Evolutionary conservation across 1,140 invertebrate species (phyloP).

Genomic region (Cylas formicarius): DNA sequence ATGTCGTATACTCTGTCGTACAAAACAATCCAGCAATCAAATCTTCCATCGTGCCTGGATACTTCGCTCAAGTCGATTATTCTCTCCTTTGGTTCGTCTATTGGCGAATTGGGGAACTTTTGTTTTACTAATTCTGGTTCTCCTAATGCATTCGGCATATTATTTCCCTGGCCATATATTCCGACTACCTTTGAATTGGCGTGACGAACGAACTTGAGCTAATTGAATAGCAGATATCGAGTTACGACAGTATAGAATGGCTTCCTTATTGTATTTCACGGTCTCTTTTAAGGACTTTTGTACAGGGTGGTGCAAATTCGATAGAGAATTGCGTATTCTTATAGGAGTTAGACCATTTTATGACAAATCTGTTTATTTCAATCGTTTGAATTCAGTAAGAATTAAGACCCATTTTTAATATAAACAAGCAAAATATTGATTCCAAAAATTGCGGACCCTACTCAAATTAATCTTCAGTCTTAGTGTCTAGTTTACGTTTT

Average conservation of each 20-base stretch:
- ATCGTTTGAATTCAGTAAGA: too few relatives aligned
- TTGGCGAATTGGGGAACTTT: not conserved
- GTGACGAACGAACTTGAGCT: slow-evolving; percentile 13
- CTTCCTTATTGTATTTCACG: slow-evolving; percentile 15
- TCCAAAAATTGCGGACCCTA: too few relatives aligned
- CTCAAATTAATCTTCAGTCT: too few relatives aligned
- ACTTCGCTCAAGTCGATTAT: slow-evolving; percentile 57
- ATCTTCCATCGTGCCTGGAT: slow-evolving; percentile 53
- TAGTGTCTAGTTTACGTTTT: too few relatives aligned
- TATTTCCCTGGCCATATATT: not conserved
- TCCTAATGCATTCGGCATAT: not conserved
- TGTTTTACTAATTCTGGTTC: not conserved
- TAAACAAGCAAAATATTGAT: too few relatives aligned
- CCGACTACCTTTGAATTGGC: not conserved
- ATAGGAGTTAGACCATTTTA: too few relatives aligned
- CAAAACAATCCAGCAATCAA: slow-evolving; percentile 66
- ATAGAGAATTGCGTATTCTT: too few relatives aligned
- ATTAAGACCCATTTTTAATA: too few relatives aligned
- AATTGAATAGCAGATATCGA: slow-evolving; percentile 6
- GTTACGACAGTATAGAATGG: slow-evolving; percentile 11
- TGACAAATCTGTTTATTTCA: too few relatives aligned
- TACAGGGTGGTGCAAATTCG: too few relatives aligned
- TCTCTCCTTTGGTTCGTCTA: slow-evolving; percentile 15
- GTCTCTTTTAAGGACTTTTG: too few relatives aligned
- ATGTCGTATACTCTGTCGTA: slow-evolving; percentile 71